phyloP scores from a whole-genome alignment of 2,797 vertebrate genomes.

The Limnodromus scolopaceus region DNA sequence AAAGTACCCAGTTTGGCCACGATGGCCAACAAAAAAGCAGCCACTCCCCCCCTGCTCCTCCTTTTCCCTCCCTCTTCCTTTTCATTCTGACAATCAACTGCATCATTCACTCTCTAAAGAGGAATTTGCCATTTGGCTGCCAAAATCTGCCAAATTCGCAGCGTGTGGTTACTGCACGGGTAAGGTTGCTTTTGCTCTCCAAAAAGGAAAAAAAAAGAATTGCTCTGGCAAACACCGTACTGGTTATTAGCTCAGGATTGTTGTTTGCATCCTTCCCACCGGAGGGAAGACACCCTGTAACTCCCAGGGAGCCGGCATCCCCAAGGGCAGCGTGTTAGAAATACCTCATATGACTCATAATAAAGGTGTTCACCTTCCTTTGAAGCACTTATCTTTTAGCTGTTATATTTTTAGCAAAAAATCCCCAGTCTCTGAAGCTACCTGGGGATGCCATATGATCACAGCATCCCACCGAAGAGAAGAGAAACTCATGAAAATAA shows the following conservation, averaged over 20 bases:
- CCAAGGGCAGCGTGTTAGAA: not conserved
- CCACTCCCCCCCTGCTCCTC: not conserved
- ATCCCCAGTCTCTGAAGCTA: not conserved
- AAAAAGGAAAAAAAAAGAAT: not conserved
- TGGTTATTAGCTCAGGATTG: not conserved
- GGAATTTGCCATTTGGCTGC: not conserved
- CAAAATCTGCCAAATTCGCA: not conserved
- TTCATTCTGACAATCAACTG: not conserved
- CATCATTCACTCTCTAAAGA: not conserved
- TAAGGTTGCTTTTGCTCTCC: not conserved
- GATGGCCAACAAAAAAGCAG: not conserved
- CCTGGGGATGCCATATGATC: not conserved
- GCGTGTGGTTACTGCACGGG: not conserved
- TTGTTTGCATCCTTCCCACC: not conserved
- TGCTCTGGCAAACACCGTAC: not conserved
- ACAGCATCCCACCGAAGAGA: not conserved
- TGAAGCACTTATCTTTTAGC: not conserved
- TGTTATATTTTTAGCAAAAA: not conserved
- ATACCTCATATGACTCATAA: fast-evolving
- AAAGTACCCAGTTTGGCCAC: not conserved
- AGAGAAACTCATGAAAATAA: not conserved
- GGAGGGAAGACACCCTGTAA: not conserved
- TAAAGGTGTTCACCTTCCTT: not conserved
- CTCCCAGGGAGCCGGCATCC: not conserved
- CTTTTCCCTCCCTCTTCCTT: not conserved